phyloP scores from a whole-genome alignment of 2,113 vertebrate species.

The Corydoras sp. region DNA sequence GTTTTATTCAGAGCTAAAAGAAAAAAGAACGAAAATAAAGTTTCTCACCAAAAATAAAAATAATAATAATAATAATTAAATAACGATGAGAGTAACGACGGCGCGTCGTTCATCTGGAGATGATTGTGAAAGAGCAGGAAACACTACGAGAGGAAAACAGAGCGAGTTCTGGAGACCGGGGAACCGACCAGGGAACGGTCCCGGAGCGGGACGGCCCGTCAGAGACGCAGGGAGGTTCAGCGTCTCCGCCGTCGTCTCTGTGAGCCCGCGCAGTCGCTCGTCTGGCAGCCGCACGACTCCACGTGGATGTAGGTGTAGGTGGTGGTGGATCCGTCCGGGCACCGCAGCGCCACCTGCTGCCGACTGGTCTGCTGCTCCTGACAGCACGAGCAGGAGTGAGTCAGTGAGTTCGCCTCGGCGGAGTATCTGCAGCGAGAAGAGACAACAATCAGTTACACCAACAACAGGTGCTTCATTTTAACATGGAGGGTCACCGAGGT shows the following conservation, averaged over 20 bases:
- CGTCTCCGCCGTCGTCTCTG: constrained; percentile 32
- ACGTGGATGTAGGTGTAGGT: constrained; percentile 60
- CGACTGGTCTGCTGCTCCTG: constrained; percentile 59
- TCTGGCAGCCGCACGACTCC: constrained; percentile 66
- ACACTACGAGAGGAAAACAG: neutral
- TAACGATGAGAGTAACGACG: too few relatives aligned
- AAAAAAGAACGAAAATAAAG: too few relatives aligned
- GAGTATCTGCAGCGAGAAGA: constrained; percentile 73
- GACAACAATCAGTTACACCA: too few relatives aligned
- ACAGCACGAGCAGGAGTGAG: constrained; percentile 75
- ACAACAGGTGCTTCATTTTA: too few relatives aligned
- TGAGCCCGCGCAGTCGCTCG: neutral
- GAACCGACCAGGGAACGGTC: too few relatives aligned
- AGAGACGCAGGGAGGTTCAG: constrained; percentile 22
- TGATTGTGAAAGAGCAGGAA: neutral
- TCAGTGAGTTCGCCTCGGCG: constrained; percentile 59
- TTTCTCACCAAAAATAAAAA: too few relatives aligned
- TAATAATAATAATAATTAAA: too few relatives aligned
- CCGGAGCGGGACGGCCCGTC: neutral
- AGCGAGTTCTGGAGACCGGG: too few relatives aligned
- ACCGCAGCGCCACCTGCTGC: constrained; percentile 64
- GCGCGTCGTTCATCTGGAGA: too few relatives aligned
- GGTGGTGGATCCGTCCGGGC: constrained; percentile 57
- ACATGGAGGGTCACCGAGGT: too few relatives aligned
- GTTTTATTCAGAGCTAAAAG: too few relatives aligned